These are phyloP conservation scores for Lophochroa leadbeateri DNA, from an alignment of 2,113 vertebrate species.

Conservation along the genomic window DNA sequence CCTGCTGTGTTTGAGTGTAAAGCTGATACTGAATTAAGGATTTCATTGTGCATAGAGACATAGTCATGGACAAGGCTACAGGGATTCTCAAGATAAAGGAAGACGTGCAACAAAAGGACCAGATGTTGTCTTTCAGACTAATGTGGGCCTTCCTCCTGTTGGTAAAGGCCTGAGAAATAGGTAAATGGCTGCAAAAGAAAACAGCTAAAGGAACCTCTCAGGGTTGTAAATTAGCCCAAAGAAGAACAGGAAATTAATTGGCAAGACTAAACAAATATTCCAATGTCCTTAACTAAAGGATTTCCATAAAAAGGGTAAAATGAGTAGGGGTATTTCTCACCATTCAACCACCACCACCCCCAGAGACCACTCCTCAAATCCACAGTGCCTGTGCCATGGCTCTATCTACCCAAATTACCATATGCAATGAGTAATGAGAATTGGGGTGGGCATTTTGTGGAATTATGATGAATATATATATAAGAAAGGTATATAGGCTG, in stretches of 20 bases:
- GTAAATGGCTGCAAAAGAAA: not conserved
- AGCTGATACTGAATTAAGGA: not conserved
- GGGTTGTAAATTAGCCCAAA: not conserved
- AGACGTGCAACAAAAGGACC: not conserved
- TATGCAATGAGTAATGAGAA: not conserved
- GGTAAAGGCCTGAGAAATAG: not conserved
- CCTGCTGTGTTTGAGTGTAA: not conserved
- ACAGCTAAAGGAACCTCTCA: not conserved
- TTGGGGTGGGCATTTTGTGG: not conserved
- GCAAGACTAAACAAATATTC: not conserved
- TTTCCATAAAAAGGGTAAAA: not conserved
- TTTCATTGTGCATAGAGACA: not conserved
- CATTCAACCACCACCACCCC: not conserved
- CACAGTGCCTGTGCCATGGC: not conserved
- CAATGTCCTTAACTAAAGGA: not conserved
- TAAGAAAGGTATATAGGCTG: not conserved
- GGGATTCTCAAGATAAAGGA: not conserved
- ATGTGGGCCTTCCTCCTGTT: not conserved
- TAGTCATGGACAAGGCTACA: not conserved
- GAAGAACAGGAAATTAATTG: not conserved
- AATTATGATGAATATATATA: not conserved
- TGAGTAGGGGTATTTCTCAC: not conserved
- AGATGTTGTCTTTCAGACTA: not conserved
- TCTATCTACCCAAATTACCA: not conserved
- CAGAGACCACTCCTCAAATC: not conserved